Percentiles rank a stretch among this genome's conserved stretches.
These are phyloP conservation scores for Drosophila orosa DNA, from an alignment of 1,140 invertebrate genomes.

Conservation along the genomic window DNA sequence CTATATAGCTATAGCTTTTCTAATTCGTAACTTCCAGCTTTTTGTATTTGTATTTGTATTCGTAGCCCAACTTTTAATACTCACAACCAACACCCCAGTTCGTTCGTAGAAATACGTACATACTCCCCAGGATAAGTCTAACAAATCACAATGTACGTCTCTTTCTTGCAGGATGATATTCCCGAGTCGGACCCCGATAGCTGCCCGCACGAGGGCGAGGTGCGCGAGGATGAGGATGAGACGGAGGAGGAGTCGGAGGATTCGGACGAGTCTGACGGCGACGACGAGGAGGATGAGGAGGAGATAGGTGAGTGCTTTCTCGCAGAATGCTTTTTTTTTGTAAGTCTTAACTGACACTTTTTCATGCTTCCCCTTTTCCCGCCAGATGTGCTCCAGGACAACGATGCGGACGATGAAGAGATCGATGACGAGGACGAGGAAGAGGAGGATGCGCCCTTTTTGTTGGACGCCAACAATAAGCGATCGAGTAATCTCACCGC, in stretches of 20 bases:
- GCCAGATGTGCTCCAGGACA: constrained; percentile 74
- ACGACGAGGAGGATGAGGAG: constrained; percentile 83
- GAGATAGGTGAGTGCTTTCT: constrained; percentile 61
- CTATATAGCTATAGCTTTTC: constrained; percentile 39
- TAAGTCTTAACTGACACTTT: background rate
- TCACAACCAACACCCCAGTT: constrained; percentile 28
- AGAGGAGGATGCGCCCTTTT: constrained; percentile 77
- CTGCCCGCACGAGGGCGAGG: constrained; percentile 73
- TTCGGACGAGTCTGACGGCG: constrained; percentile 77
- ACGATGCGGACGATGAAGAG: constrained; percentile 80
- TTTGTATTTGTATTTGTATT: no score
- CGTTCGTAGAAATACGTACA: constrained; percentile 10
- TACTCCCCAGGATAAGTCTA: constrained; percentile 8
- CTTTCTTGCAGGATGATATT: constrained; percentile 74
- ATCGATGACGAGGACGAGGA: constrained; percentile 83
- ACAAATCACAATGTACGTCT: constrained; percentile 5
- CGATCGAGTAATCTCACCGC: constrained; percentile 75
- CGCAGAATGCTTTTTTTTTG: background rate
- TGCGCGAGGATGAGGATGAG: constrained; percentile 68
- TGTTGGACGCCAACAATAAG: constrained; percentile 71
- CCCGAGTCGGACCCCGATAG: constrained; percentile 81
- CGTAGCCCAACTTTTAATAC: constrained; percentile 19
- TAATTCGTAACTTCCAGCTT: constrained; percentile 50
- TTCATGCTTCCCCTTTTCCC: background rate
- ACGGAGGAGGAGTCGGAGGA: constrained; percentile 79